phyloP scores from a whole-genome alignment of 1,140 invertebrate species.

The Chrysomallon squamiferum region DNA sequence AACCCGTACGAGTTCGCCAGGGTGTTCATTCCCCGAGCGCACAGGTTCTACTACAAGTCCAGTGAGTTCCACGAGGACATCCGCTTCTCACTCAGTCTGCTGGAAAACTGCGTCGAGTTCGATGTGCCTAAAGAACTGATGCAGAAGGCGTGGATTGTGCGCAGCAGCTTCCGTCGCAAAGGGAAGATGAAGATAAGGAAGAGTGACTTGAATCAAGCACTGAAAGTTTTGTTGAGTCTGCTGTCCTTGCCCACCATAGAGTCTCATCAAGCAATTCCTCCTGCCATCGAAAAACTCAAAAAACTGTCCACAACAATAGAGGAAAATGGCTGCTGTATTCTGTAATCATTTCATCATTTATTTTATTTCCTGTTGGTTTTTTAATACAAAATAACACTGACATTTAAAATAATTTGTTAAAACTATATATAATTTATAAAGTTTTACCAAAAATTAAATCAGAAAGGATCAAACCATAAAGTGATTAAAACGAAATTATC shows the following conservation, averaged over 20 bases:
- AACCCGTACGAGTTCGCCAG: conserved; percentile 35
- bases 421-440: too few species aligned
- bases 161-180: conserved; percentile 21
- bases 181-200: conserved; percentile 4
- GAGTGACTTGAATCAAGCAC: not conserved
- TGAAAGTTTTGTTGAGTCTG: not conserved
- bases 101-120: conserved; percentile 26
- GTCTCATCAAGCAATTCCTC: not conserved
- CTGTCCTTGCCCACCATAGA: not conserved
- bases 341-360: too few species aligned
- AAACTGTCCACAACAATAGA: not conserved
- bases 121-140: conserved; percentile 11
- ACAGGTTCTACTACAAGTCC: conserved; percentile 32
- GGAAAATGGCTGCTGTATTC: conserved; percentile 2
- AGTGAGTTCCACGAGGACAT: conserved; percentile 36
- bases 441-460: too few species aligned
- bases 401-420: too few species aligned
- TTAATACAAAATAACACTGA: too few species aligned
- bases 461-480: too few species aligned
- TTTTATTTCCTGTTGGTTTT: too few species aligned
- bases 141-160: conserved; percentile 23
- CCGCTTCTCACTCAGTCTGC: conserved; percentile 22
- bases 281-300: not conserved
- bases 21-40: conserved; percentile 29
- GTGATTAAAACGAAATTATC: too few species aligned